Evolutionary conservation across 2,888 invertebrate species (phyloP).

Genomic region (Epiblema foenella): DNA sequence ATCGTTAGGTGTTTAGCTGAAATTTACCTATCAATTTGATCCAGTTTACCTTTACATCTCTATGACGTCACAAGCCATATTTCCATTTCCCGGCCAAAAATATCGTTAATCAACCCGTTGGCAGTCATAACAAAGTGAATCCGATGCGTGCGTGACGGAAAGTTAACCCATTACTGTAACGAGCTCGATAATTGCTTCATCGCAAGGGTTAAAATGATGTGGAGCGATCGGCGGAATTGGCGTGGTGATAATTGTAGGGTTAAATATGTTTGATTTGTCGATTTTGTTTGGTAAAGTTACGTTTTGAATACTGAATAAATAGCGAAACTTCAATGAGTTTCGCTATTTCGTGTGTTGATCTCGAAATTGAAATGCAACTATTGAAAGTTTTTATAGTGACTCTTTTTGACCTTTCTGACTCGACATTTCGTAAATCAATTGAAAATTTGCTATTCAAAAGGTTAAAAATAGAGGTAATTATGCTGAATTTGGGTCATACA

Average conservation of each 20-base stretch:
- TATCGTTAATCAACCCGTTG: slow-evolving; percentile 40
- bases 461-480: too few relatives aligned
- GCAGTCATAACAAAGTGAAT: slow-evolving; percentile 39
- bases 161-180: slow-evolving; percentile 44
- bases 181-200: slow-evolving; percentile 43
- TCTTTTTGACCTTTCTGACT: too few relatives aligned
- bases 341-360: background rate
- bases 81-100: slow-evolving; percentile 20
- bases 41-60: background rate
- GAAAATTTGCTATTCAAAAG: too few relatives aligned
- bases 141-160: slow-evolving; percentile 41
- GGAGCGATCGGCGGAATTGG: slow-evolving; percentile 31
- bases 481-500: too few relatives aligned
- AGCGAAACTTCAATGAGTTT: too few relatives aligned
- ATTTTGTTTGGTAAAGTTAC: slow-evolving; percentile 16
- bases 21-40: background rate
- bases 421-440: too few relatives aligned
- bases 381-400: too few relatives aligned
- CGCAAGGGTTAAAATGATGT: slow-evolving; percentile 42
- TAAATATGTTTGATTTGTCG: slow-evolving; percentile 46
- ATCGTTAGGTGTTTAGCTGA: background rate
- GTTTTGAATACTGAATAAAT: slow-evolving; percentile 8
- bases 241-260: slow-evolving; percentile 45
- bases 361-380: background rate
- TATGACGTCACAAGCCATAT: slow-evolving; percentile 20